Percentiles rank a stretch among this genome's conserved stretches.
Conservation (phyloP, 2,113 vertebrate genomes). For the Chunga burmeisteri region DNA sequence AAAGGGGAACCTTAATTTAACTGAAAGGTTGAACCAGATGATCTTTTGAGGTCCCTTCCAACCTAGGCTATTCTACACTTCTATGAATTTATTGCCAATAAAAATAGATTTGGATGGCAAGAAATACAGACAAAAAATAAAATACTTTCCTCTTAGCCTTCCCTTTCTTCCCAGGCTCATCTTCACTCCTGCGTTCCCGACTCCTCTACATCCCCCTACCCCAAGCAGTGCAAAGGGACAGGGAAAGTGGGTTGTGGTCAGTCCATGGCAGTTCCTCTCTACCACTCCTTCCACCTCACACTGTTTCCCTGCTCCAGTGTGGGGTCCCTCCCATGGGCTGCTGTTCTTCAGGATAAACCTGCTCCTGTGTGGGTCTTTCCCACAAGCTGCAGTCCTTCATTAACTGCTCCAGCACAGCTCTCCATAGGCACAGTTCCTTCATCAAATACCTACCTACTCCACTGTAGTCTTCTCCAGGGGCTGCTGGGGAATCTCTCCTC, state of each 20-base stretch:
- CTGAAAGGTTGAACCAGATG: background rate
- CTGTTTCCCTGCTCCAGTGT: background rate
- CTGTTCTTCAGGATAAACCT: background rate
- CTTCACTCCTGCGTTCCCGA: background rate
- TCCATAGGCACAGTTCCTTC: background rate
- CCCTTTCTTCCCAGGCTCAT: background rate
- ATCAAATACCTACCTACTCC: background rate
- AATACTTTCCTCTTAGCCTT: background rate
- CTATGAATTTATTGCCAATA: background rate
- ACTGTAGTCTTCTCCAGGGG: background rate
- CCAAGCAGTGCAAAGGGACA: background rate
- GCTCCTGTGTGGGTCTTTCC: background rate
- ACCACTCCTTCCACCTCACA: background rate
- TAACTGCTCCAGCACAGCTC: rapidly evolving
- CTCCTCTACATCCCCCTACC: too few species aligned
- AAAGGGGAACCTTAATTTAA: background rate
- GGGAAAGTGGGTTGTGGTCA: background rate
- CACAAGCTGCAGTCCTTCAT: background rate
- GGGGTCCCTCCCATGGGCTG: rapidly evolving
- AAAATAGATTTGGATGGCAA: background rate
- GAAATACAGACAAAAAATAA: background rate
- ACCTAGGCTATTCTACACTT: background rate
- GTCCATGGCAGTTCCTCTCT: background rate
- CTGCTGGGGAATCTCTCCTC: background rate
- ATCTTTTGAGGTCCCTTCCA: background rate